Evolutionary conservation across 2,113 vertebrate species (phyloP), one percentile per base, ranked within the genome.

Genomic region (Vireo altiloquus): DNA sequence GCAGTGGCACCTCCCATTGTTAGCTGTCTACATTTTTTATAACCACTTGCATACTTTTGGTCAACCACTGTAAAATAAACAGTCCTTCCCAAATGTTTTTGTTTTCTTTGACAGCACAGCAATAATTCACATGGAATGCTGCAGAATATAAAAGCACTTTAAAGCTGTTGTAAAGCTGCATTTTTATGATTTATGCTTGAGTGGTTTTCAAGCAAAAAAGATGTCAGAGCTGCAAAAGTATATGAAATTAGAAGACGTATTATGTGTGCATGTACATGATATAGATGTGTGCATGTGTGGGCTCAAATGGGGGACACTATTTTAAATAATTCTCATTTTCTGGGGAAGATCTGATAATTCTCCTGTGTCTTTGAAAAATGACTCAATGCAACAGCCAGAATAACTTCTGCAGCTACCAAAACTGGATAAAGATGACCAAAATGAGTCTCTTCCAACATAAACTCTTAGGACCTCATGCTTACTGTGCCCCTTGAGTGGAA

Each of bases 21-120:
- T 96, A 97, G 97, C 96, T 93, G 96, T 97, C 98, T 97, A 97
- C 97, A 96, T 98, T 98, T 98, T 98, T 97, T 97, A 95, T 97
- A 98, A 98, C 97, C 97, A 90, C 97, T 98, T 92, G 87, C 98
- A 98, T 98, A 98, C 94, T 98, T 98, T 98, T 98, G 98, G 98
- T 98, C 97, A 98, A 98, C 98, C 98, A 96, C 98, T 98, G 97
- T 98, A 98, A 98, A 98, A 98, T 96, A 98, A 98, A 98, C 97
- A 98, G 97, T 97, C 97, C 96, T 98, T 98, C 96, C 97, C 97
- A 98, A 98, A 98, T 98, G 97, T 98, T 98, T 98, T 97, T 98
- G 97, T 98, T 98, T 98, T 98, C 97, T 98, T 97, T 98, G 97
- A 98, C 97, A 98, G 98, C 94, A 94, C 71, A 97, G 97, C 96